Percentiles rank a stretch among this genome's conserved stretches.
phyloP scores from a whole-genome alignment of 1,140 invertebrate species.

The Planococcus citri region DNA sequence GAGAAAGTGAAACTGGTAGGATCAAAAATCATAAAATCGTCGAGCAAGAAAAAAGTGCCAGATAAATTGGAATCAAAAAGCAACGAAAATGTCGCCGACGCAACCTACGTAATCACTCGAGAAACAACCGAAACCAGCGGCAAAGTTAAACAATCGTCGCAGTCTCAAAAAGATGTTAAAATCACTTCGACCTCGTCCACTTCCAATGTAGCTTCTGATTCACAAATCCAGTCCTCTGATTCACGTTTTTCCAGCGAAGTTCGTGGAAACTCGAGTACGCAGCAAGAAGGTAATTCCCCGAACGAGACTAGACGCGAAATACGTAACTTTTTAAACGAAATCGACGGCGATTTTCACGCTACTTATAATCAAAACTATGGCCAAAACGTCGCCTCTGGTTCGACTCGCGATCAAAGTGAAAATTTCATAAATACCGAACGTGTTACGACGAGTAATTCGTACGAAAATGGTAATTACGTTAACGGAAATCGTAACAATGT shows the following conservation, averaged over 20 bases:
- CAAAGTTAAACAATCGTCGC: neutral
- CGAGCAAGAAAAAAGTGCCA: neutral
- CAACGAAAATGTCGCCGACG: neutral
- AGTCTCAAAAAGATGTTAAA: neutral
- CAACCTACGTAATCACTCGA: neutral
- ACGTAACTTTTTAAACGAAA: conserved; percentile 5
- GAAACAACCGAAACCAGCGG: neutral
- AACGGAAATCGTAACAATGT: neutral
- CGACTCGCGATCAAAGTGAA: no score
- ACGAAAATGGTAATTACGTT: neutral
- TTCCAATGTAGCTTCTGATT: neutral
- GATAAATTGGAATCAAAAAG: neutral
- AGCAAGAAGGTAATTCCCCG: neutral
- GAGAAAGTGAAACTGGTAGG: conserved; percentile 19
- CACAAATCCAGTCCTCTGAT: neutral
- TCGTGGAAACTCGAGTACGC: neutral
- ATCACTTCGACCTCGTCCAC: neutral
- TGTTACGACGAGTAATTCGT: neutral
- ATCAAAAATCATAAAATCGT: conserved; percentile 2
- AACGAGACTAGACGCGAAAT: neutral
- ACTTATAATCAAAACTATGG: neutral
- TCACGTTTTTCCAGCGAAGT: neutral
- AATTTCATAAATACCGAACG: neutral
- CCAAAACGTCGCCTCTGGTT: no score
- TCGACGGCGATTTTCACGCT: conserved; percentile 12